Conservation (phyloP, 2,797 vertebrate species). For the Halcyon chelicuti region DNA sequence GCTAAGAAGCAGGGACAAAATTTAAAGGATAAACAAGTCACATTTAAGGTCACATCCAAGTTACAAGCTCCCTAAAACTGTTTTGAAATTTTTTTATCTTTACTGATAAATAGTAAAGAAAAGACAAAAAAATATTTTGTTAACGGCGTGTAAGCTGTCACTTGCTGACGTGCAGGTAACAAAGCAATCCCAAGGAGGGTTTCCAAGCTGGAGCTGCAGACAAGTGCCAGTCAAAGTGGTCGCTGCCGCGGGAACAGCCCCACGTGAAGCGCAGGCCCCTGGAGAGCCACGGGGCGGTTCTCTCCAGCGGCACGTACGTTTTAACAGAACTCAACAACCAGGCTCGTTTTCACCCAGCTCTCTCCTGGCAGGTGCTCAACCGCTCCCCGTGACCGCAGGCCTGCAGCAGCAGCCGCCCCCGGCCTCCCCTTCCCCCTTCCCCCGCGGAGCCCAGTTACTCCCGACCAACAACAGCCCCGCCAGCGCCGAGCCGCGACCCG, state of each 20-base stretch:
- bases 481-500: too few relatives aligned
- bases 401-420: too few relatives aligned
- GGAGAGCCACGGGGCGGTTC: rapidly evolving
- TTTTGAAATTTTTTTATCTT: not conserved
- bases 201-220: not conserved
- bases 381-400: not conserved
- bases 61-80: not conserved
- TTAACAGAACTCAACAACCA: rapidly evolving
- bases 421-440: too few relatives aligned
- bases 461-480: not conserved
- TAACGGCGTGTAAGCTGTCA: rapidly evolving
- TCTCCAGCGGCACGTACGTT: rapidly evolving
- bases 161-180: not conserved
- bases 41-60: not conserved
- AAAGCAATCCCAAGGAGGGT: not conserved
- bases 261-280: rapidly evolving
- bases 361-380: not conserved
- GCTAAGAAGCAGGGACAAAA: not conserved
- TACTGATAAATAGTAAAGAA: not conserved
- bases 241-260: rapidly evolving
- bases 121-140: rapidly evolving
- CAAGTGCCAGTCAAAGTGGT: not conserved
- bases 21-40: not conserved
- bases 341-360: rapidly evolving
- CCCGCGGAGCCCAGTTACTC: not conserved